Conservation (phyloP, 1,140 invertebrate species). For the Helicoverpa zea region DNA sequence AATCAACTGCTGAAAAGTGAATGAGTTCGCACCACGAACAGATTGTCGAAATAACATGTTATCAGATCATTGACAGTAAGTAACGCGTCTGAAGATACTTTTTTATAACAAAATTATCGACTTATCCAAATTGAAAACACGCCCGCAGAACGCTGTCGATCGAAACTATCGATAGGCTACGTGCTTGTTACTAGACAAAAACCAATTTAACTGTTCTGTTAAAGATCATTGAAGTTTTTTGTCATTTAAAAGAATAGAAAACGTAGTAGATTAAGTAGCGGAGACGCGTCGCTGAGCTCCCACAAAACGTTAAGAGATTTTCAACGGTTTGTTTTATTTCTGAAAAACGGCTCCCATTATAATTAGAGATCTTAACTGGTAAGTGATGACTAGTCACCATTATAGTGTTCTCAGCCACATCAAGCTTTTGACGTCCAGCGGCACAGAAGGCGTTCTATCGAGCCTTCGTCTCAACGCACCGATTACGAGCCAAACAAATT, state of each 20-base stretch:
- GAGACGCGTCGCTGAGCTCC: constrained; percentile 69
- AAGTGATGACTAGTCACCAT: constrained; percentile 78
- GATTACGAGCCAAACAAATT: constrained; percentile 83
- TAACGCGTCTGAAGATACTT: constrained; percentile 8
- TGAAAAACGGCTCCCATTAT: constrained; percentile 71
- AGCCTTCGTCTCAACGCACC: constrained; percentile 68
- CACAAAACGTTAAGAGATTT: constrained; percentile 80
- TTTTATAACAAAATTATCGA: constrained; percentile 42
- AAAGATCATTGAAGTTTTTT: constrained; percentile 78
- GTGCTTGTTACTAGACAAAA: constrained; percentile 72
- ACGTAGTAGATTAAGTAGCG: constrained; percentile 75
- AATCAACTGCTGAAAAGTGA: constrained; percentile 30
- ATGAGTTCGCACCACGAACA: constrained; percentile 11
- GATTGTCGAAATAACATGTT: constrained; percentile 40
- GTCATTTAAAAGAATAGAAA: constrained; percentile 67
- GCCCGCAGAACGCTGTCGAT: constrained; percentile 56
- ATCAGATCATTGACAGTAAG: constrained; percentile 43
- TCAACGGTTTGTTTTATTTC: constrained; percentile 80
- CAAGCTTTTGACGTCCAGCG: constrained; percentile 64
- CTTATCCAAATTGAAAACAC: constrained; percentile 58
- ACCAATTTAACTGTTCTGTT: constrained; percentile 76
- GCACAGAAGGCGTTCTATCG: constrained; percentile 69
- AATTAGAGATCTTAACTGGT: constrained; percentile 75
- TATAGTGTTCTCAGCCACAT: constrained; percentile 70
- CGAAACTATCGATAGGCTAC: constrained; percentile 58